phyloP scores from a whole-genome alignment of 2,113 vertebrate species.

The Bujurquina vittata region DNA sequence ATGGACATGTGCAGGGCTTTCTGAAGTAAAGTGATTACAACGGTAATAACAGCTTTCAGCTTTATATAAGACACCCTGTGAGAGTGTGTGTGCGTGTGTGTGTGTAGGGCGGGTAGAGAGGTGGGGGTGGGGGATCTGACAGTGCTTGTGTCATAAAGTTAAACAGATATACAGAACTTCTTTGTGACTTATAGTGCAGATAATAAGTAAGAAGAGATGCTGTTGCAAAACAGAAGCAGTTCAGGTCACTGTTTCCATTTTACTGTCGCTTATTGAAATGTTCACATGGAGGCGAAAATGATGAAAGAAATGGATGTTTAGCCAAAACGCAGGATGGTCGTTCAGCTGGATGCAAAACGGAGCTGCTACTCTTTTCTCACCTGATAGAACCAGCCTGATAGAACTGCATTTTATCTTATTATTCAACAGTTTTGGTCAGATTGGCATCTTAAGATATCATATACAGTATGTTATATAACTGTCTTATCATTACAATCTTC shows the following conservation, averaged over 20 bases:
- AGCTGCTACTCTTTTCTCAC: background rate
- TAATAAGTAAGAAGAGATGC: background rate
- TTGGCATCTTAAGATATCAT: background rate
- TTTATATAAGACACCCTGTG: background rate
- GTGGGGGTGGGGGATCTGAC: background rate
- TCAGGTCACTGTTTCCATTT: background rate
- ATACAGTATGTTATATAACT: background rate
- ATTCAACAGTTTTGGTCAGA: fast-evolving
- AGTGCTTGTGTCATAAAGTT: background rate
- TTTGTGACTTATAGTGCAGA: background rate
- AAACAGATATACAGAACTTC: background rate
- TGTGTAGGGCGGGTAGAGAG: background rate
- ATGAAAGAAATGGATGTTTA: background rate
- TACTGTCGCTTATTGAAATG: background rate
- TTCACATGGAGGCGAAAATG: background rate
- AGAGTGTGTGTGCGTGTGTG: no score
- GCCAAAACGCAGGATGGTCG: background rate
- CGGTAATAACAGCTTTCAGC: slow-evolving; percentile 17
- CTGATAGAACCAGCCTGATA: background rate
- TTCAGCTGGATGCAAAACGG: background rate
- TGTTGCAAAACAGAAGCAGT: background rate
- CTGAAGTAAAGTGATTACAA: slow-evolving; percentile 28
- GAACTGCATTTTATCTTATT: background rate
- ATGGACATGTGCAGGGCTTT: slow-evolving; percentile 11
- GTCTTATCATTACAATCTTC: no score